Evolutionary conservation across 2,888 invertebrate genomes (phyloP), one percentile per base, ranked within the genome.

Genomic region (Cerastoderma edule): DNA sequence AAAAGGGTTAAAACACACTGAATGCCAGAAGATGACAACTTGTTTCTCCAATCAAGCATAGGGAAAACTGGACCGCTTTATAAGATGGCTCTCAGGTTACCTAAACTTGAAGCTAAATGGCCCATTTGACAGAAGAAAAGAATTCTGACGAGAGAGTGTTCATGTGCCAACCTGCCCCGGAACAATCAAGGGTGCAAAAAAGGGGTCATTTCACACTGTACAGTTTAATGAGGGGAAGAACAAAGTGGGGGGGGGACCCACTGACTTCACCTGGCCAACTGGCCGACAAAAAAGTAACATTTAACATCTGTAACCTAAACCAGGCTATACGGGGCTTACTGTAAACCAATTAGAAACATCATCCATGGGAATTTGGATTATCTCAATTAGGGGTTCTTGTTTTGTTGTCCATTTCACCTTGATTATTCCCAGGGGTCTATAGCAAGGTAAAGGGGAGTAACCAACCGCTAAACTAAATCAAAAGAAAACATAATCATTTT

Each of bases 151-250:
- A 56, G 70, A 69, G 65, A 75, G 70, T 70, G 70, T 75, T 68
- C 74, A 74, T 74, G 74, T 68, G 74, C 68, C 74, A 69, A 74
- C 54, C 64, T 68, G 46, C 65, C 64, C 56, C 68, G 44, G 30
- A 64, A 68, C 67, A 73, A 73, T 69, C 70, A 69, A 39, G 50
- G 70, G 65, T 48, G 54, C 54, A 39, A 39, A 56, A n/a, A 70
- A 75, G 60, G 70, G 75, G 75, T 75, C 75, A 74, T 64, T 64
- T 64, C 53, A 33, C 74, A 74, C 33, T 50, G 48, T 19, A 33
- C 10, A 32, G 33, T 39, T 35, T 60, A 60, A 60, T 60, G 60
- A 60, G 60, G 39, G 60, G 39, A 60, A 60, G 60, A 30, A 60
- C n/a, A 22, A 60, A 60, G 27, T 35, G 39, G 33, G 60, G 16